Evolutionary conservation across 2,888 invertebrate species (phyloP).

Genomic region (Coleophora flavipennella): DNA sequence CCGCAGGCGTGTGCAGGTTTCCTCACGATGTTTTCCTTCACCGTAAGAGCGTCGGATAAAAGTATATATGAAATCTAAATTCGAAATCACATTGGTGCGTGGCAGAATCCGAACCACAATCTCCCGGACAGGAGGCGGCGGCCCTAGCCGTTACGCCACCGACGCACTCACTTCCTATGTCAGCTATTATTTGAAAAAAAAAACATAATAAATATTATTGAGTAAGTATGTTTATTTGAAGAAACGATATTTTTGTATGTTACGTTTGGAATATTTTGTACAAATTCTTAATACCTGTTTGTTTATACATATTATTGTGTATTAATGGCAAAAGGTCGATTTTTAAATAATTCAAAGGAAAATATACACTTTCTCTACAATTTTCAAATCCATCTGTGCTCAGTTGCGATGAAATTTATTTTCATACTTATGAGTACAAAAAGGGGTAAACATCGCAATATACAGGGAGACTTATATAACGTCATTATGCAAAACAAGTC

Average conservation of each 20-base stretch:
- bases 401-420: slow-evolving; percentile 16
- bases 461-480: not conserved
- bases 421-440: not conserved
- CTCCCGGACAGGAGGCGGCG: too few relatives aligned
- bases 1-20: too few relatives aligned
- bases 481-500: too few relatives aligned
- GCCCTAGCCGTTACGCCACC: too few relatives aligned
- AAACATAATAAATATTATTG: slow-evolving; percentile 13
- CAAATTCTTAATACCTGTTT: slow-evolving; percentile 20
- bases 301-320: slow-evolving; percentile 1
- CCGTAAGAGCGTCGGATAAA: too few relatives aligned
- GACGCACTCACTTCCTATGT: too few relatives aligned
- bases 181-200: not conserved
- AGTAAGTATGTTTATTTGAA: slow-evolving; percentile 28
- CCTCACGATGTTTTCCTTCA: too few relatives aligned
- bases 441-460: not conserved
- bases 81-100: too few relatives aligned
- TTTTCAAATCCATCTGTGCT: slow-evolving; percentile 55
- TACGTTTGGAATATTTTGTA: slow-evolving; percentile 31
- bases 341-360: slow-evolving; percentile 10
- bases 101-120: too few relatives aligned
- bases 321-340: too few relatives aligned
- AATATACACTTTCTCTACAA: slow-evolving; percentile 32
- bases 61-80: too few relatives aligned
- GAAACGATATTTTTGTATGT: slow-evolving; percentile 22